These are phyloP conservation scores for Patagioenas fasciata DNA, from an alignment of 2,113 vertebrate species.

Conservation along the genomic window DNA sequence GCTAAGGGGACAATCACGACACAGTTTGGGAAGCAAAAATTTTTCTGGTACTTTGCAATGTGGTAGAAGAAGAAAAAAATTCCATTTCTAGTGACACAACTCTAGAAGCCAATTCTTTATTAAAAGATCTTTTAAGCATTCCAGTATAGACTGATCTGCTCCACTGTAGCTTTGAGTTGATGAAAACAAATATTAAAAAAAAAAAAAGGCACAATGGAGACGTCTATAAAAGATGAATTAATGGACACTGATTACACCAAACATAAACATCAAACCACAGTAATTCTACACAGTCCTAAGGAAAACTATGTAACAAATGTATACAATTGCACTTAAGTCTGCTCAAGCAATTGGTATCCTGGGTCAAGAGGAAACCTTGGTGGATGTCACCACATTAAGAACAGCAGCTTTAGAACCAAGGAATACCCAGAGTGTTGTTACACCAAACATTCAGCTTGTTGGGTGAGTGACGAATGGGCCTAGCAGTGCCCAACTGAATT, in stretches of 20 bases:
- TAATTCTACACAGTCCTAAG: not conserved
- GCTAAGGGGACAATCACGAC: accelerated
- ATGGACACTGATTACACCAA: not conserved
- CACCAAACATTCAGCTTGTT: not conserved
- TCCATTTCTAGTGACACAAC: not conserved
- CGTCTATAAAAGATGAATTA: constrained; percentile 16
- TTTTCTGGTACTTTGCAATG: not conserved
- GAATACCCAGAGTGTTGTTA: not conserved
- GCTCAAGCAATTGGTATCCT: not conserved
- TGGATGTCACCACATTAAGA: not conserved
- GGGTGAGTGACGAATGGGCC: not conserved
- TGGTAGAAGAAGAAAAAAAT: not conserved
- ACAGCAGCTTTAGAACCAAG: not conserved
- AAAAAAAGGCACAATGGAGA: not conserved
- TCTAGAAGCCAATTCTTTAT: constrained; percentile 63
- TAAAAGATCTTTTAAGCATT: constrained; percentile 35
- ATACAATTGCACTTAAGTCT: constrained; percentile 34
- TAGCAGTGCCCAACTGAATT: not conserved
- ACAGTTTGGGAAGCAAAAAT: not conserved
- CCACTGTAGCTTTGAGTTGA: not conserved
- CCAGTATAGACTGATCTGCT: constrained; percentile 4
- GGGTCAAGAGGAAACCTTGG: not conserved
- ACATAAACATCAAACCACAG: not conserved
- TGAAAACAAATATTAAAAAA: not conserved
- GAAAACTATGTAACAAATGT: constrained; percentile 21